A percentile compares a stretch with the other conserved stretches of the same genome.
These are phyloP conservation scores for Bubo bubo DNA, from an alignment of 2,113 vertebrate genomes.

Conservation along the genomic window DNA sequence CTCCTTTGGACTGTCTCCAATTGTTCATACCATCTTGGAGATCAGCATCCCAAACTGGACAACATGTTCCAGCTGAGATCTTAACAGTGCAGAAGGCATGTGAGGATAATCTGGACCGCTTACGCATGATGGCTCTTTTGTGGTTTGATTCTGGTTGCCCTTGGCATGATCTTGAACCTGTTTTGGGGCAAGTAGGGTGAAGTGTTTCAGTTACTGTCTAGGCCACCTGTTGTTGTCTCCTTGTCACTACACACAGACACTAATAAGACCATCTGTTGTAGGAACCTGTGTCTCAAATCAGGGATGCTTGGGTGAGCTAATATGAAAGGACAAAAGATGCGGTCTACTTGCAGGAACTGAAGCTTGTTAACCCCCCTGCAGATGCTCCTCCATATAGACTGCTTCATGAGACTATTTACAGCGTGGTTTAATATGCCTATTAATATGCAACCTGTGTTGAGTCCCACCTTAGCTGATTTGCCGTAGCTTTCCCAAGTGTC, in stretches of 20 bases:
- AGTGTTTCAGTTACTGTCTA: background rate
- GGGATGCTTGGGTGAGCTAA: constrained; percentile 22
- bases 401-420: background rate
- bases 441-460: background rate
- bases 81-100: background rate
- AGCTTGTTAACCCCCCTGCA: background rate
- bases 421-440: background rate
- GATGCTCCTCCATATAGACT: background rate
- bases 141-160: background rate
- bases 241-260: background rate
- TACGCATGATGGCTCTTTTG: background rate
- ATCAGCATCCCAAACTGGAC: constrained; percentile 15
- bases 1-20: constrained; percentile 30
- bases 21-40: background rate
- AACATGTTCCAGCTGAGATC: background rate
- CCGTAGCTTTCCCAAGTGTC: background rate
- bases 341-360: background rate
- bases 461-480: background rate
- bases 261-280: constrained; percentile 23
- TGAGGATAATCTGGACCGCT: background rate
- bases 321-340: background rate
- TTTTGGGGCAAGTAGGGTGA: background rate
- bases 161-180: constrained; percentile 1
- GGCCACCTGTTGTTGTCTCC: background rate
- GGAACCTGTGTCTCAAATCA: background rate